phyloP scores from a whole-genome alignment of 2,113 vertebrate genomes.

The Anarhynchus alexandrinus region DNA sequence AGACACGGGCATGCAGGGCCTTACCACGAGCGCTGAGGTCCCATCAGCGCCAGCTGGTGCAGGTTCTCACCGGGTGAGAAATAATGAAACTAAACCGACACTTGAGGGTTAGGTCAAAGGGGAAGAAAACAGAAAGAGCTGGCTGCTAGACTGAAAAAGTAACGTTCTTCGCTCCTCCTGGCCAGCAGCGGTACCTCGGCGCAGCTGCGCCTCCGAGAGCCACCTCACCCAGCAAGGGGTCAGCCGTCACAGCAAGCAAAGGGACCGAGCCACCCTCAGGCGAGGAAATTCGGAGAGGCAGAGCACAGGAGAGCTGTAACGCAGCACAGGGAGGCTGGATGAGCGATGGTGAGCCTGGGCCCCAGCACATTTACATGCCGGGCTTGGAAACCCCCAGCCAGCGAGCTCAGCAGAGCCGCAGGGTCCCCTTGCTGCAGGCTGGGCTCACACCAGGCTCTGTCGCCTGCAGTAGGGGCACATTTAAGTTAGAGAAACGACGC shows the following conservation, averaged over 20 bases:
- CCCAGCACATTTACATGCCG: background rate
- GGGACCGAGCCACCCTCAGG: background rate
- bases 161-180: accelerated
- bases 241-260: background rate
- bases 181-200: background rate
- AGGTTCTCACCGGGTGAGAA: background rate
- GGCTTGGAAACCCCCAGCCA: background rate
- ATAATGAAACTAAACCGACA: background rate
- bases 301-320: background rate
- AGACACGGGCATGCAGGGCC: background rate
- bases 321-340: background rate
- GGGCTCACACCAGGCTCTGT: background rate
- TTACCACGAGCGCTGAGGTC: background rate
- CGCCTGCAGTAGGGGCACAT: background rate
- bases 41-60: background rate
- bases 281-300: background rate
- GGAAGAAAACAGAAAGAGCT: background rate
- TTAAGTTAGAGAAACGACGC: background rate
- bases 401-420: background rate
- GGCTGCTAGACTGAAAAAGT: background rate
- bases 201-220: background rate
- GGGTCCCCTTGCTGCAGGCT: background rate
- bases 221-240: background rate
- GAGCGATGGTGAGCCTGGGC: background rate
- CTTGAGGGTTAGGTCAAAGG: background rate